phyloP scores from a whole-genome alignment of 53 echinoderm and acorn worm species.

The Arbacia lixula region DNA sequence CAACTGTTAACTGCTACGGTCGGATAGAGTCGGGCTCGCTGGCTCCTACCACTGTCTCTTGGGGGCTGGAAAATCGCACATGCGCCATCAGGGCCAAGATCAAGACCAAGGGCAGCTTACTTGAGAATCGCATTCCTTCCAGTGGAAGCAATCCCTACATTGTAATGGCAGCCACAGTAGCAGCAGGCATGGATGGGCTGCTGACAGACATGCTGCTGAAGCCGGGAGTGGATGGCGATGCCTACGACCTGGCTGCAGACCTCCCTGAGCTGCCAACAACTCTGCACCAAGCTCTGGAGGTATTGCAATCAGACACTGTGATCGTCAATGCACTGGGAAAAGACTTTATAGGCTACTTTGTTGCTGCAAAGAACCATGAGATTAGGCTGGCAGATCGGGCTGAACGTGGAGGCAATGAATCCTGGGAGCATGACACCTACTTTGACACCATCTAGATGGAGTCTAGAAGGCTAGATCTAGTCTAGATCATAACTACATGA shows the following conservation, averaged over 20 bases:
- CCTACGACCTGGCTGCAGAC: constrained; percentile 26
- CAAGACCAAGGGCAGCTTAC: constrained; percentile 59
- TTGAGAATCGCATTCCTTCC: constrained; percentile 72
- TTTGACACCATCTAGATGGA: constrained; percentile 46
- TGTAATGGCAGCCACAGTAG: constrained; percentile 69
- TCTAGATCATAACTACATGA: too few relatives aligned
- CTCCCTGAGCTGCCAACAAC: constrained; percentile 44
- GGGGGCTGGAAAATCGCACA: constrained; percentile 74
- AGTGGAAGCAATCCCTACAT: constrained; percentile 71
- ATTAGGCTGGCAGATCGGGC: constrained; percentile 28
- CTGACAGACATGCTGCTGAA: constrained; percentile 53
- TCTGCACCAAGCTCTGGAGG: constrained; percentile 62
- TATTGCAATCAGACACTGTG: constrained; percentile 54
- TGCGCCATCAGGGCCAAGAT: constrained; percentile 62
- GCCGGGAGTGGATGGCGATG: constrained; percentile 46
- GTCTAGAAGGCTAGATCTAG: too few relatives aligned
- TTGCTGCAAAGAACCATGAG: constrained; percentile 62
- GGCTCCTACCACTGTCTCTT: constrained; percentile 65
- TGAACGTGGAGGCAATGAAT: constrained; percentile 40
- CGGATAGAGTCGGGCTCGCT: constrained; percentile 23
- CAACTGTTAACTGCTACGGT: constrained; percentile 71
- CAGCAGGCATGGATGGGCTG: constrained; percentile 69
- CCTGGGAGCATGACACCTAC: constrained; percentile 53
- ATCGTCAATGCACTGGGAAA: constrained; percentile 62
- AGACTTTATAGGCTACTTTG: constrained; percentile 66